Conservation (phyloP, 2,797 vertebrate genomes). For the Platyrinchus mystaceus region DNA sequence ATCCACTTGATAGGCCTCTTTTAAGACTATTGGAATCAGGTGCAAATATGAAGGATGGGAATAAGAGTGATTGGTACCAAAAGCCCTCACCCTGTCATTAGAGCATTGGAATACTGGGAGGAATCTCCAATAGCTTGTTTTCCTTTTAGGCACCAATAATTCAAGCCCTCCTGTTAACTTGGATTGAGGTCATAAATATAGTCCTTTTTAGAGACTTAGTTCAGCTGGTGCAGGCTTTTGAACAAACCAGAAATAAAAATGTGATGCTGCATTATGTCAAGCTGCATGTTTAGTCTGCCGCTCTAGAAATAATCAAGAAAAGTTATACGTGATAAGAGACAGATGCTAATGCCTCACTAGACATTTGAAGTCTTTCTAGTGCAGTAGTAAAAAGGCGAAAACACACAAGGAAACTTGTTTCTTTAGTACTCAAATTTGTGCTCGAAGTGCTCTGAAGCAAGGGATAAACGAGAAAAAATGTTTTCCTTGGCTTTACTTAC, state of each 20-base stretch:
- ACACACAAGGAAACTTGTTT: not conserved
- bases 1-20: not conserved
- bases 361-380: conserved; percentile 65
- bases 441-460: not conserved
- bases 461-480: not conserved
- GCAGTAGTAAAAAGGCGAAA: conserved; percentile 34
- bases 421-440: not conserved
- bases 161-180: conserved; percentile 10
- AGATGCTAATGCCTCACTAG: conserved; percentile 71
- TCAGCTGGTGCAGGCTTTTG: conserved; percentile 58
- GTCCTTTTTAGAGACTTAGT: conserved; percentile 45
- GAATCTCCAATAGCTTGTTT: conserved; percentile 22
- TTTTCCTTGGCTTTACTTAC: not conserved
- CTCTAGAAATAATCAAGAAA: conserved; percentile 78
- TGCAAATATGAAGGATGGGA: not conserved
- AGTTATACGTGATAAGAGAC: conserved; percentile 78
- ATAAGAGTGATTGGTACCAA: not conserved
- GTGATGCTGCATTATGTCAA: conserved; percentile 77
- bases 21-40: not conserved
- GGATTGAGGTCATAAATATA: conserved; percentile 35
- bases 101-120: not conserved
- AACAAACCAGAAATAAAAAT: conserved; percentile 77
- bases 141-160: not conserved
- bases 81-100: not conserved
- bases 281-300: conserved; percentile 77